phyloP scores from a whole-genome alignment of 1,140 invertebrate species.

The Oedothorax gibbosus region DNA sequence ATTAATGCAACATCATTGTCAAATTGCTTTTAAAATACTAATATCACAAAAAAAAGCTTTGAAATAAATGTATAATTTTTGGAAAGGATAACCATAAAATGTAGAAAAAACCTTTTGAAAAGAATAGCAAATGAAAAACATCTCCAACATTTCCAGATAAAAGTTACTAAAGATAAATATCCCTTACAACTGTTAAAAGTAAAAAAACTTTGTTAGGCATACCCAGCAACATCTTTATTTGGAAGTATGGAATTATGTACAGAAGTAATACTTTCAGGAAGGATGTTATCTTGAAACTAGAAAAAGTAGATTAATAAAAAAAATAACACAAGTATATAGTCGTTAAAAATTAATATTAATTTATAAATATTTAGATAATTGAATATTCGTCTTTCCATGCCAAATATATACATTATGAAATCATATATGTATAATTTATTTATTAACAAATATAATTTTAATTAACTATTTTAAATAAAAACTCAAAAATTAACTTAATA shows the following conservation, averaged over 20 bases:
- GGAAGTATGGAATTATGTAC: conserved; percentile 7
- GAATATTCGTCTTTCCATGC: neutral
- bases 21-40: neutral
- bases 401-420: neutral
- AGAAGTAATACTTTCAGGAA: neutral
- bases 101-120: neutral
- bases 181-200: neutral
- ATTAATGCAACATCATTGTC: neutral
- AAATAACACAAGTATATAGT: neutral
- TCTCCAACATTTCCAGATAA: neutral
- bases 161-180: neutral
- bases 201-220: neutral
- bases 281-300: conserved; percentile 13
- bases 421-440: neutral
- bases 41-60: neutral
- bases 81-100: neutral
- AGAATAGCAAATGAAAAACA: neutral
- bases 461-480: neutral
- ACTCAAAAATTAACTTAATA: neutral
- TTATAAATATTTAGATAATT: neutral
- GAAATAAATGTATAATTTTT: neutral
- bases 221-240: conserved; percentile 28
- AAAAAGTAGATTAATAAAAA: neutral
- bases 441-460: neutral
- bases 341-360: neutral